Evolutionary conservation across 2,113 vertebrate species (phyloP).

Genomic region (Tenrec ecaudatus): DNA sequence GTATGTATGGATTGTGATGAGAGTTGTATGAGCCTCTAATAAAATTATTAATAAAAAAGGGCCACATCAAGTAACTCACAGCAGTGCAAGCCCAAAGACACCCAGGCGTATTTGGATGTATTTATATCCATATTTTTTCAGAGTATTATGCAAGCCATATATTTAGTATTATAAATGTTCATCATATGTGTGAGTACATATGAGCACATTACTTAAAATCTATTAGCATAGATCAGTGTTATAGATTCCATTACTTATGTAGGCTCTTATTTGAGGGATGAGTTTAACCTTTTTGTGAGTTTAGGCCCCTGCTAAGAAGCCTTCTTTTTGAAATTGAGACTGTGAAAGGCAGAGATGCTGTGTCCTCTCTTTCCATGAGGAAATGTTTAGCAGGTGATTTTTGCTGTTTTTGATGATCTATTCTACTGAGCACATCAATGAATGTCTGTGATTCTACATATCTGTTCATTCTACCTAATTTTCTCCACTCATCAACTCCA

Average conservation of each 20-base stretch:
- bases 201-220: not conserved
- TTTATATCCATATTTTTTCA: conserved; percentile 17
- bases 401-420: conserved; percentile 26
- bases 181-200: not conserved
- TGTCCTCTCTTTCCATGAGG: not conserved
- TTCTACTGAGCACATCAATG: conserved; percentile 36
- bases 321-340: conserved; percentile 3
- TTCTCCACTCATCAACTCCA: conserved; percentile 1
- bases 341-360: not conserved
- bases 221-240: not conserved
- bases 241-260: not conserved
- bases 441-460: not conserved
- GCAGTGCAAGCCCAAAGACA: not conserved
- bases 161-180: not conserved
- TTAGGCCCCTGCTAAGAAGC: not conserved
- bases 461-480: conserved; percentile 55
- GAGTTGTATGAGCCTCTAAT: too few species aligned
- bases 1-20: too few species aligned
- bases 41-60: too few species aligned
- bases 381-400: not conserved
- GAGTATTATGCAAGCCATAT: not conserved
- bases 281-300: not conserved
- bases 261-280: conserved; percentile 22
- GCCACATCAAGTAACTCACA: too few species aligned
- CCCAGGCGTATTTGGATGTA: not conserved